Evolutionary conservation across 2,888 invertebrate species (phyloP), one percentile per base, ranked within the genome.

Genomic region (Ceriagrion tenellum): DNA sequence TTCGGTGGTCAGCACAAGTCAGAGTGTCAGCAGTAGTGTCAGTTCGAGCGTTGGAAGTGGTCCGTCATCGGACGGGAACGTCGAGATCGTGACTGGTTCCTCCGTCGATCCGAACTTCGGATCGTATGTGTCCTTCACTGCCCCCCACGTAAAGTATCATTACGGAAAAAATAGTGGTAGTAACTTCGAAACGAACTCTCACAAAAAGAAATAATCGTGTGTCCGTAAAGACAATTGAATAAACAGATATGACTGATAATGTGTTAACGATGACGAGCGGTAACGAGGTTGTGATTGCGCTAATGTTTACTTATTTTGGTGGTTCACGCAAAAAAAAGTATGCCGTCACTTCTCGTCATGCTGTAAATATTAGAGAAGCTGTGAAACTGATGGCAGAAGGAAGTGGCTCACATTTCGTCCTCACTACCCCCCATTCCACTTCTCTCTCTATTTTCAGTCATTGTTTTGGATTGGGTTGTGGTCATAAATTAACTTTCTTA

Each of bases 81-180:
- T 93, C 47, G 93, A 93, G 20, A 93, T 93, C 63, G 93, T 93
- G 63, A 93, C 93, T 13, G 69, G 93, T 74, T 93, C 93, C 1
- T 69, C 93, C 69, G 47, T 69, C 40, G 93, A 93, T 63, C 93
- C 93, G 40, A 63, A 93, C 30, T 93, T 47, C 74, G 96, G 96
- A 69, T 96, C 96, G 69, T 96, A 96, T 95, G 96, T 96, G 26
- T 96, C 96, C 16, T 96, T 96, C 95, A 96, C 96, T 26, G 96
- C 96, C 10, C 96, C 96, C 0, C 96, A 96, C 88, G 96, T 96
- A 23, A 96, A 96, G 93, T 96, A 96, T 95, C 95, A 96, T 30
- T 96, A 96, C 95, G 96, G 96, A 26, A 96, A 96, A 47, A 26
- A 26, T n/a, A 40, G 55, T n/a, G 93, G 93, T 8, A 74, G 69